Evolutionary conservation across 1,140 invertebrate species (phyloP).

Genomic region (Ceratosolen fusciceps): DNA sequence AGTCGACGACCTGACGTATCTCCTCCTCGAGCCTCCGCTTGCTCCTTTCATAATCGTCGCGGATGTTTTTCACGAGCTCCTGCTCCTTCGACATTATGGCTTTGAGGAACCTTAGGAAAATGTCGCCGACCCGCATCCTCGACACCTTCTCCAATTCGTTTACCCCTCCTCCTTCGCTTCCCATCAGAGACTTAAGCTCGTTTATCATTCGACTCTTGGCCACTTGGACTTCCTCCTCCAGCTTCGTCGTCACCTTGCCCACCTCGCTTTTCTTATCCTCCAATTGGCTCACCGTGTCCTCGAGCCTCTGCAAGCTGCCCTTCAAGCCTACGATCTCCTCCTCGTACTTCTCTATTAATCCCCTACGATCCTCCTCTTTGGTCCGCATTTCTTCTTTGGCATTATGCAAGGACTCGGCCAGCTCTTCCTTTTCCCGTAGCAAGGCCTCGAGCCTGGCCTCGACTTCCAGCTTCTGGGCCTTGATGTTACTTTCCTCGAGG

Average conservation of each 20-base stretch:
- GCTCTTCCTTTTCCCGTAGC: conserved; percentile 35
- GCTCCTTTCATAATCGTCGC: conserved; percentile 47
- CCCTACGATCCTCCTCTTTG: conserved; percentile 42
- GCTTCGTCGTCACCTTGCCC: conserved; percentile 41
- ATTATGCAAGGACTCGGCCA: neutral
- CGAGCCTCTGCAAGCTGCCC: conserved; percentile 53
- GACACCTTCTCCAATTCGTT: conserved; percentile 39
- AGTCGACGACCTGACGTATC: conserved; percentile 56
- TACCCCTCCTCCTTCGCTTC: no score
- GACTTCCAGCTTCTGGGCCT: conserved; percentile 50
- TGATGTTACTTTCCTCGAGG: conserved; percentile 19
- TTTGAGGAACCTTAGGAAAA: conserved; percentile 57
- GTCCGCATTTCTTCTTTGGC: conserved; percentile 17
- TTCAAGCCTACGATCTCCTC: conserved; percentile 57
- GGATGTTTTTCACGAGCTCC: conserved; percentile 58
- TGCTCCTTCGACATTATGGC: conserved; percentile 60
- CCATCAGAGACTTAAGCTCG: conserved; percentile 59
- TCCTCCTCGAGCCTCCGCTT: conserved; percentile 57
- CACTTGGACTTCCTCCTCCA: conserved; percentile 53
- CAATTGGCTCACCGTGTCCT: conserved; percentile 29
- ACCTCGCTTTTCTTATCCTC: conserved; percentile 24
- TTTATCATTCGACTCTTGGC: conserved; percentile 56
- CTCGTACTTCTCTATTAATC: conserved; percentile 45
- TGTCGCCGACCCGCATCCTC: conserved; percentile 53
- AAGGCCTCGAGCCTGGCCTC: conserved; percentile 47